Evolutionary conservation across 2,888 invertebrate species (phyloP), one percentile per base, ranked within the genome.

Genomic region (Aleiodes alternator): DNA sequence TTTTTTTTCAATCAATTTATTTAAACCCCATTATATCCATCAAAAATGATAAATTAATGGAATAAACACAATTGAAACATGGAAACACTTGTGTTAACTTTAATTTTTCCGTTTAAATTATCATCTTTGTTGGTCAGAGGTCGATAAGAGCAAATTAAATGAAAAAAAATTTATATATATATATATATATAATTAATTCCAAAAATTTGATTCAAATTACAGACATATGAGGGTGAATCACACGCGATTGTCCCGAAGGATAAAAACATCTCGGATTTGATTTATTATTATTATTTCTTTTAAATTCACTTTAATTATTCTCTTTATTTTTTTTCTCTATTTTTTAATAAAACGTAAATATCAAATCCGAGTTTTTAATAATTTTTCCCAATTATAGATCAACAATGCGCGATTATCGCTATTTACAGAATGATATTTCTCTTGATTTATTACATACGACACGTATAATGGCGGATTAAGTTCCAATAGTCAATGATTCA

Each of bases 321-420:
- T 59, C 31, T n/a, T 59, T 12, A 59, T 14, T 51, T 59, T n/a
- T n/a, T n/a, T n/a, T n/a, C n/a, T 59, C 38, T 59, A 5, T 57
- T 31, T 29, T 59, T 59, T 34, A 31, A n/a, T 34, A n/a, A 59
- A 59, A 59, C 59, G 34, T 38, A 34, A 59, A 59, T 34, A 31
- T 59, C 14, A 51, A 14, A 14, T 51, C 34, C 31, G 34, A 59
- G 14, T 34, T 34, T 34, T 34, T n/a, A n/a, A 59, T 59, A 8
- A 57, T 34, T n/a, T 66, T 50, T 34, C 34, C 64, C 66, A 75
- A 38, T 76, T 72, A 72, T 43, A 64, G 12, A 66, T 74, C 64
- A 79, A 79, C 78, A 78, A 76, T 78, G 74, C 68, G 69, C 64
- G 70, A 53, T 73, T 76, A 71, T 69, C 61, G 70, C 78, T 79